These are phyloP conservation scores for Lynx canadensis DNA, from an alignment of 2,113 vertebrate species.

Conservation along the genomic window DNA sequence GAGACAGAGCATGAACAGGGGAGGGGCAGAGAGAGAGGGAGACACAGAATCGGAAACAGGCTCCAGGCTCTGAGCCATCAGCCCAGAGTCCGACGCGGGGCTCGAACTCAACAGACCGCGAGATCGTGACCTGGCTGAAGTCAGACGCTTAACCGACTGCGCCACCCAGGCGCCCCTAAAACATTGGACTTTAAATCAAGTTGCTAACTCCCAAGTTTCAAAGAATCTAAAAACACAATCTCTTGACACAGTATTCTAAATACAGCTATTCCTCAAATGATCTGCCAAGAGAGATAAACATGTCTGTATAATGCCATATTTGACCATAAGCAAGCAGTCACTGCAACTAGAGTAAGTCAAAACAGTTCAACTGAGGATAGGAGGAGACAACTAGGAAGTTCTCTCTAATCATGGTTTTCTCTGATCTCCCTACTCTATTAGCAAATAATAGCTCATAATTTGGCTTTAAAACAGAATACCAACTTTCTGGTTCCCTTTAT, in stretches of 20 bases:
- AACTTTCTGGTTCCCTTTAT: conserved; percentile 1
- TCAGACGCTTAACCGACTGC: too few species aligned
- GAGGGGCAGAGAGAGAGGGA: too few species aligned
- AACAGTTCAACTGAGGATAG: neutral
- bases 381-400: neutral
- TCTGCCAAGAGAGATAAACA: neutral
- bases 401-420: neutral
- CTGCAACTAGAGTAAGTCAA: neutral
- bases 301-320: neutral
- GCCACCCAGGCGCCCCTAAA: neutral
- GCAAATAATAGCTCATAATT: conserved; percentile 17
- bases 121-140: too few species aligned
- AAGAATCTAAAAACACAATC: neutral
- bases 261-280: conserved; percentile 26
- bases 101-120: too few species aligned
- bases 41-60: too few species aligned
- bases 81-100: too few species aligned
- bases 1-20: too few species aligned
- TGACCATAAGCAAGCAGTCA: conserved; percentile 12
- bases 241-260: conserved; percentile 2
- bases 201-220: neutral
- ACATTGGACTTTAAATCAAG: conserved; percentile 23
- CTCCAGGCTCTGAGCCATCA: too few species aligned
- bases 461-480: neutral
- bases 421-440: neutral